phyloP scores from a whole-genome alignment of 1,140 invertebrate species.

The Aphelenchoides fujianensis region DNA sequence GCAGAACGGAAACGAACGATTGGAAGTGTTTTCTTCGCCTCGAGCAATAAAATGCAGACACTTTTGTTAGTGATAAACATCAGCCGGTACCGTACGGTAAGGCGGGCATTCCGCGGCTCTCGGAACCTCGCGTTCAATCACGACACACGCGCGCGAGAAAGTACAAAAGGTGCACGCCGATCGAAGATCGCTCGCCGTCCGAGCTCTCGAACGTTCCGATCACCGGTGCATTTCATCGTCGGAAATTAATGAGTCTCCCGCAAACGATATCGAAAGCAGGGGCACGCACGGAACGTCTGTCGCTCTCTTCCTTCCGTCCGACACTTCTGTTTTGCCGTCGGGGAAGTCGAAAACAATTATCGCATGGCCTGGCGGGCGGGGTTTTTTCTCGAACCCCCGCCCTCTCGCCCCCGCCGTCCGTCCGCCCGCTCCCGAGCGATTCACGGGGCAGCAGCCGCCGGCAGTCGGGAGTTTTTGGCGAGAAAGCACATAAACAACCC shows the following conservation, averaged over 20 bases:
- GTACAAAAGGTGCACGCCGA: too few relatives aligned
- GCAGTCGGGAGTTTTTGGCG: background rate
- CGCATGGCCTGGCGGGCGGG: background rate
- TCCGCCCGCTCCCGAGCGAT: too few relatives aligned
- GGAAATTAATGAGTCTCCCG: background rate
- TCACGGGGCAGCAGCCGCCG: background rate
- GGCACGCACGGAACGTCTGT: background rate
- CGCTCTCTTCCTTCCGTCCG: too few relatives aligned
- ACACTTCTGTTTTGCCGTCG: background rate
- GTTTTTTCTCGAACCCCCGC: background rate
- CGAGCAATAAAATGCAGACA: too few relatives aligned
- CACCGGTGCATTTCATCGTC: background rate
- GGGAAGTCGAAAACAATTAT: background rate
- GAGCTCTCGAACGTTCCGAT: background rate
- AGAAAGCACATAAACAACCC: background rate
- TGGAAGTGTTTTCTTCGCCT: too few relatives aligned
- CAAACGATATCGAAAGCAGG: background rate
- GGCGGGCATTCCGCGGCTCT: too few relatives aligned
- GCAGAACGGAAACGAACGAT: too few relatives aligned
- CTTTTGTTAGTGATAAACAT: too few relatives aligned
- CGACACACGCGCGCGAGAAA: too few relatives aligned
- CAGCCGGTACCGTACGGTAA: too few relatives aligned
- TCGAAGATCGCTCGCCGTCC: background rate
- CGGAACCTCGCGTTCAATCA: too few relatives aligned
- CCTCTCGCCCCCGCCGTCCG: background rate